A percentile compares a stretch with the other conserved stretches of the same genome.
These are phyloP conservation scores for Frankliniella fusca DNA, from an alignment of 2,888 invertebrate genomes.

Conservation along the genomic window DNA sequence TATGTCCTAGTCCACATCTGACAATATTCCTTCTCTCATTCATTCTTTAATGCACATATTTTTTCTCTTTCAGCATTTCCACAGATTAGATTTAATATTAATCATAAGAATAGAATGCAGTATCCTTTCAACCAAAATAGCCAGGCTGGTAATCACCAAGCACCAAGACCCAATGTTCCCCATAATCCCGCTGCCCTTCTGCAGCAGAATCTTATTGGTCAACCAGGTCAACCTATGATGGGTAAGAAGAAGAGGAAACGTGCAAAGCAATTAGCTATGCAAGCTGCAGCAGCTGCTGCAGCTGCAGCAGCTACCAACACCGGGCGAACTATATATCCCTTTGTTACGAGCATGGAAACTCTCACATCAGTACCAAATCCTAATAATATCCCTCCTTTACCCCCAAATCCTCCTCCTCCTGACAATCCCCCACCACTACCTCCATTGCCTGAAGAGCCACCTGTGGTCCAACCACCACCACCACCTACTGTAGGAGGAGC, in stretches of 20 bases:
- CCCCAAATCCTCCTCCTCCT: conserved; percentile 40
- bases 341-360: neutral
- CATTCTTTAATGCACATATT: no score
- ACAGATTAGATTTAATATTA: neutral
- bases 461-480: conserved; percentile 52
- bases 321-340: neutral
- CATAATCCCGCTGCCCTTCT: neutral
- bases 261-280: neutral
- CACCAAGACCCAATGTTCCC: neutral
- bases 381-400: conserved; percentile 39
- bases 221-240: conserved; percentile 27
- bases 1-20: no score
- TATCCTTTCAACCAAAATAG: neutral
- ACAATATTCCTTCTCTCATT: no score
- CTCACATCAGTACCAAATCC: neutral
- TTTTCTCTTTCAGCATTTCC: neutral
- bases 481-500: conserved; percentile 46
- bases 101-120: neutral
- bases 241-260: conserved; percentile 13
- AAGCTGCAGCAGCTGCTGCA: conserved; percentile 30
- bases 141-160: neutral
- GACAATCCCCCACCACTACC: conserved; percentile 53
- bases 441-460: conserved; percentile 49
- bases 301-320: neutral
- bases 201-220: neutral